Base-by-base conservation (phyloP, 2,113 vertebrate genomes). In the Ciconia maguari region DNA sequence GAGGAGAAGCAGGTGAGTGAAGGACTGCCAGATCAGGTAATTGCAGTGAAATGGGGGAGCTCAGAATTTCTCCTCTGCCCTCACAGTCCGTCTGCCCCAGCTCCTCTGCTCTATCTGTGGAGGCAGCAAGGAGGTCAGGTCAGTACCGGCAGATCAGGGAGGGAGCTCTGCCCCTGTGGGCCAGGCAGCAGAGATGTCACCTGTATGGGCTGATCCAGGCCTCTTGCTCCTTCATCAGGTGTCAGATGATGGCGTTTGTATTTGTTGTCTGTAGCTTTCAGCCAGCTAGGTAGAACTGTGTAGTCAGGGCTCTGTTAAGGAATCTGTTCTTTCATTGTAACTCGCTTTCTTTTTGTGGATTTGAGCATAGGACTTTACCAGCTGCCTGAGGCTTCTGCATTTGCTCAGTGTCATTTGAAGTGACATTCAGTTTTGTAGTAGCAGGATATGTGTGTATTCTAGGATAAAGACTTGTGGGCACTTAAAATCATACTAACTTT, bases 91-190 rank as follows among this genome's bases (percentile, higher is more conserved):
- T 13, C 25, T 27, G 64, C 32, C 34, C 30, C 14, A 6, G 52
- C 42, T 44, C 24, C 29, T 12, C 55, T 9, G 20, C n/a, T 13
- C 11, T 13, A 16, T 7, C 52, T 0, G 0, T 13, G 52, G 51
- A 44, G 58, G 46, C 49, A 13, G 46, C 6, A 1, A 13, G 66
- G 74, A 44, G 42, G 51, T 34, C 38, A 13, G 65, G 52, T 7
- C 44, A 20, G 68, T 19, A 5, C 29, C 4, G 12, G 42, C 11
- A 0, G 55, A 7, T 19, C 10, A 6, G 69, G 51, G 27, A 46
- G 30, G 58, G 24, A 64, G 42, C 68, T 64, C 34, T 30, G 64
- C 34, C 17, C 32, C 16, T 8, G 8, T 6, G 41, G 41, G 32
- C 13, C 54, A 13, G 49, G 20, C 1, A 14, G 51, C 48, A 16